Base-by-base conservation (phyloP, 2,113 vertebrate species). In the Pseudopodoces humilis region DNA sequence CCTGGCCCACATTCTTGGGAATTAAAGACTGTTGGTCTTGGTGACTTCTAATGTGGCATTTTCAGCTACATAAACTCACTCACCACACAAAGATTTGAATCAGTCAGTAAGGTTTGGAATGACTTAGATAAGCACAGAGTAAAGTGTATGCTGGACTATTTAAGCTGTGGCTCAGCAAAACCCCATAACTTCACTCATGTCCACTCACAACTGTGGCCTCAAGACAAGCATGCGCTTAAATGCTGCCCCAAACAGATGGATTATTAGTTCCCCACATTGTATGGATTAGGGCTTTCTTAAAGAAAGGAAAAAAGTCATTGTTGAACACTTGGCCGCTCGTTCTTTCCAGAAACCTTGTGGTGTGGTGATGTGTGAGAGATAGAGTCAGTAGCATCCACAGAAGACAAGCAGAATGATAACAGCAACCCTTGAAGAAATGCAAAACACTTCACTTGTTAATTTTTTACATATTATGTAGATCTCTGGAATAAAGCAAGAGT, bases 201-300 rank as follows among this genome's bases (percentile, higher is more conserved):
- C 53, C 8, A 2, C 31, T 76, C 39, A 46, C 4, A 60, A 16
- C 15, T 52, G 39, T 8, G 7, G 44, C 37, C 50, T 79, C 18
- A 81, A 77, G 28, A 53, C 30, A 60, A 71, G 22, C 31, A 43
- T 3, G 2, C 37, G 69, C 50, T 39, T 27, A 69, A 60, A 59
- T 28, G 27, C 23, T 63, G 30, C 44, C 55, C 46, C 30, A 21
- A 80, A 46, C 11, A 46, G 46, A 17, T 65, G 30, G 6, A 39
- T 35, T 39, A 62, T 52, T 35, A 46, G 21, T 65, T 58, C 50
- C 1, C 0, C 17, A 20, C 0, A 0, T 24, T 43, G 15, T 13
- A 30, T 24, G 14, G 25, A 53, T 60, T 33, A 52, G 28, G 37
- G 4, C 35, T 35, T 75, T 39, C 76, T n/a, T 56, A 41, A 65